Percentiles rank a stretch among this genome's conserved stretches.
Conservation (phyloP, 2,888 invertebrate species). For the Apodemia duryi region DNA sequence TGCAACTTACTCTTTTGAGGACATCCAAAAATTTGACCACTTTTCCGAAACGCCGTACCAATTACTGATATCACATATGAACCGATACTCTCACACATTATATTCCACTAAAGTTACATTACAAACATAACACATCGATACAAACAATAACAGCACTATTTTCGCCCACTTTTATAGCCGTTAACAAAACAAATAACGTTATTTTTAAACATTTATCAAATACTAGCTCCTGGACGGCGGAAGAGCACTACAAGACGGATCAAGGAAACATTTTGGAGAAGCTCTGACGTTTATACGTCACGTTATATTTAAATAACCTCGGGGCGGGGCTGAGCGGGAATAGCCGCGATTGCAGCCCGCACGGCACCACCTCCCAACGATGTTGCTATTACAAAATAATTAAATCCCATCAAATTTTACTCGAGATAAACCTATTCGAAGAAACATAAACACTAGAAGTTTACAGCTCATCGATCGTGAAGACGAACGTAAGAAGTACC, state of each 20-base stretch:
- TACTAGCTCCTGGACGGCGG: slow-evolving; percentile 45
- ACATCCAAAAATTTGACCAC: slow-evolving; percentile 32
- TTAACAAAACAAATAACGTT: slow-evolving; percentile 31
- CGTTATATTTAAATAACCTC: slow-evolving; percentile 58
- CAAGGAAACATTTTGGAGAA: slow-evolving; percentile 51
- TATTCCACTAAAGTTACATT: slow-evolving; percentile 21
- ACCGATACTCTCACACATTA: slow-evolving; percentile 35
- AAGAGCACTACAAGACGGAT: slow-evolving; percentile 56
- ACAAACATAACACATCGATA: slow-evolving; percentile 20
- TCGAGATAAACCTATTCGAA: slow-evolving; percentile 26
- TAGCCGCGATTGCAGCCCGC: slow-evolving; percentile 51
- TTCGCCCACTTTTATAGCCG: slow-evolving; percentile 26
- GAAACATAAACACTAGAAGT: slow-evolving; percentile 14
- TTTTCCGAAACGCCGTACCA: slow-evolving; percentile 33
- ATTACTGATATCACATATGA: slow-evolving; percentile 31
- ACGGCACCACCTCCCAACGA: slow-evolving; percentile 49
- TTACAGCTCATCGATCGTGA: slow-evolving; percentile 24
- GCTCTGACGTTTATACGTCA: slow-evolving; percentile 47
- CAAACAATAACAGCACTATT: slow-evolving; percentile 22
- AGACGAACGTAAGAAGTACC: slow-evolving; percentile 44
- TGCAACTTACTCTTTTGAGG: slow-evolving; percentile 33
- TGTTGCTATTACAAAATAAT: slow-evolving; percentile 34
- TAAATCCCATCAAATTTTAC: slow-evolving; percentile 23
- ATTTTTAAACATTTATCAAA: slow-evolving; percentile 51
- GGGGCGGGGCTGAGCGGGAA: slow-evolving; percentile 47